phyloP scores from a whole-genome alignment of 2,113 vertebrate species.

The Bostrychus sinensis region DNA sequence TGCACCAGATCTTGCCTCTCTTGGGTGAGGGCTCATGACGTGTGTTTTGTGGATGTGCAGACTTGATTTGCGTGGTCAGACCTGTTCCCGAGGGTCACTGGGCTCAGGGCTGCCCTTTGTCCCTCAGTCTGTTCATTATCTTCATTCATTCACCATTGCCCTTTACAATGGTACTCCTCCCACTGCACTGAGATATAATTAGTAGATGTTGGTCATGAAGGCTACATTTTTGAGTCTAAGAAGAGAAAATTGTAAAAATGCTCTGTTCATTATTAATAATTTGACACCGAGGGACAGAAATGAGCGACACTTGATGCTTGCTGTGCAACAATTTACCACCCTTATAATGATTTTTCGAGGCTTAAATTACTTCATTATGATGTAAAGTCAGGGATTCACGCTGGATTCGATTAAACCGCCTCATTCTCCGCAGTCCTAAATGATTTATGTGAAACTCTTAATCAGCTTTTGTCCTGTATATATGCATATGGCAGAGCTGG shows the following conservation, averaged over 20 bases:
- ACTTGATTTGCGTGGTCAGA: too few relatives aligned
- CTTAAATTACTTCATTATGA: conserved; percentile 3
- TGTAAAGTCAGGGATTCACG: neutral
- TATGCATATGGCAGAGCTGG: conserved; percentile 20
- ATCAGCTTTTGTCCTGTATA: conserved; percentile 22
- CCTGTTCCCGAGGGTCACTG: too few relatives aligned
- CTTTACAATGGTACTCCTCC: too few relatives aligned
- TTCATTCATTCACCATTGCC: neutral
- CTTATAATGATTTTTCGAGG: neutral
- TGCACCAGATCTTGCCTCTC: too few relatives aligned
- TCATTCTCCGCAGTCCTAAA: conserved; percentile 3
- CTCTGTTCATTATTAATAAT: too few relatives aligned
- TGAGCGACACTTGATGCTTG: too few relatives aligned
- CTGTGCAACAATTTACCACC: neutral
- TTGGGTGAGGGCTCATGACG: too few relatives aligned
- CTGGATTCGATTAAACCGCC: conserved; percentile 4
- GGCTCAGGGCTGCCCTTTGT: neutral
- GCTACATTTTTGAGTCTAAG: neutral
- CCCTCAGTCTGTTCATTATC: neutral
- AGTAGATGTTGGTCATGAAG: neutral
- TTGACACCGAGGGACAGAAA: too few relatives aligned
- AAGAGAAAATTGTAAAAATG: too few relatives aligned
- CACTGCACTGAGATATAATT: too few relatives aligned
- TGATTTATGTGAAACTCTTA: conserved; percentile 27
- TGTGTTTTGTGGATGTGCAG: too few relatives aligned